These are phyloP conservation scores for Theocolax elegans DNA, from an alignment of 1,140 invertebrate species.

Conservation along the genomic window DNA sequence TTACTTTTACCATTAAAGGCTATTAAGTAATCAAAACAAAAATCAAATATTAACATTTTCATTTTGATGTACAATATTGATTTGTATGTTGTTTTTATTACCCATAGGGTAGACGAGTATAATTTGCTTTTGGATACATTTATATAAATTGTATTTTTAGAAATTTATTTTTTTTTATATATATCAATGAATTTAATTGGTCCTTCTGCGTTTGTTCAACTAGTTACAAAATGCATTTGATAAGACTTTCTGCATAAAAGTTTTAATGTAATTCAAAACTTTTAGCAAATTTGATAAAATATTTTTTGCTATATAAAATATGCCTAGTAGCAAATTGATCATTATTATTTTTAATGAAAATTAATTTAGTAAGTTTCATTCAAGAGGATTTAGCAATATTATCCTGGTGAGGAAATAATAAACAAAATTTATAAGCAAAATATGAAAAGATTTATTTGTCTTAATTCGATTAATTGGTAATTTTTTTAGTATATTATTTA, in stretches of 20 bases:
- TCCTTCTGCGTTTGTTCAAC: background rate
- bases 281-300: background rate
- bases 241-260: background rate
- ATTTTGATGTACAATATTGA: slow-evolving; percentile 7
- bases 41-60: slow-evolving; percentile 14
- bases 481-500: slow-evolving; percentile 19
- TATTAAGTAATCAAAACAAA: slow-evolving; percentile 5
- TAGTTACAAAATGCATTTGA: background rate
- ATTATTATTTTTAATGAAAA: background rate
- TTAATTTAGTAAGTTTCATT: background rate
- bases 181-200: background rate
- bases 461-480: too few species aligned
- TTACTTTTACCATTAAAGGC: background rate
- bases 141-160: background rate
- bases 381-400: too few species aligned
- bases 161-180: background rate
- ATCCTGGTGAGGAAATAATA: slow-evolving; percentile 5
- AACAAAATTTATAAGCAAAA: background rate
- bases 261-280: background rate
- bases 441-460: slow-evolving; percentile 2
- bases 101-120: slow-evolving; percentile 16
- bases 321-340: too few species aligned
- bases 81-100: slow-evolving; percentile 11
- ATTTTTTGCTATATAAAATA: too few species aligned
- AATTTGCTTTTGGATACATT: slow-evolving; percentile 2